These are phyloP conservation scores for Phasia obesa DNA, from an alignment of 2,888 invertebrate genomes.

Conservation along the genomic window DNA sequence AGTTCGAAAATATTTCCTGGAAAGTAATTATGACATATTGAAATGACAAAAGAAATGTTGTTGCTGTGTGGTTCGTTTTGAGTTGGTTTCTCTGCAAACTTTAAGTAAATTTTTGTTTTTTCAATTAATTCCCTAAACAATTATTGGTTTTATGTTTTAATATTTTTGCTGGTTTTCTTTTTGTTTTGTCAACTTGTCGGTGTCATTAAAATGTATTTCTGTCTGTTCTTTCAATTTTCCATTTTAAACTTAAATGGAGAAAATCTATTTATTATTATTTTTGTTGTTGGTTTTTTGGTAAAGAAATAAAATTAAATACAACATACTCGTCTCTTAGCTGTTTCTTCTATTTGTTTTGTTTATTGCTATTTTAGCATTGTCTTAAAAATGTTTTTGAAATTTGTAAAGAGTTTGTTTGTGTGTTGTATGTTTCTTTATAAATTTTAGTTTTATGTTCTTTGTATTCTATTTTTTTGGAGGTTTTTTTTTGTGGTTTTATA, in stretches of 20 bases:
- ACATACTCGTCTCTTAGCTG: too few species aligned
- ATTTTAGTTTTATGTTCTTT: constrained; percentile 41
- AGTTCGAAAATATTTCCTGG: too few species aligned
- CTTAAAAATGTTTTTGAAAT: constrained; percentile 66
- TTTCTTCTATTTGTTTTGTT: constrained; percentile 33
- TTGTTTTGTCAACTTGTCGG: constrained; percentile 67
- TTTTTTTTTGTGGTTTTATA: constrained; percentile 66
- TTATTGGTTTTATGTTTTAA: neutral
- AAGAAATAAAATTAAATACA: constrained; percentile 54
- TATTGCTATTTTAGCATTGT: constrained; percentile 67
- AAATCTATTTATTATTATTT: constrained; percentile 41
- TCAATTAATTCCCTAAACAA: neutral
- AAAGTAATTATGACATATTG: too few species aligned
- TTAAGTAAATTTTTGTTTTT: neutral
- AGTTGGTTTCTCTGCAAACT: neutral
- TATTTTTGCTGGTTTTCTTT: constrained; percentile 1
- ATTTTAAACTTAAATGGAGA: constrained; percentile 57
- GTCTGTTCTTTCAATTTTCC: constrained; percentile 22
- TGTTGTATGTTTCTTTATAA: constrained; percentile 23
- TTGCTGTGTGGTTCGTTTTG: neutral
- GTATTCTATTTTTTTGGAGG: constrained; percentile 59
- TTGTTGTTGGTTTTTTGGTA: constrained; percentile 27
- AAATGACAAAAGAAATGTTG: too few species aligned
- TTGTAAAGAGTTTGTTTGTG: constrained; percentile 54
- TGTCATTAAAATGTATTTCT: constrained; percentile 59